A percentile compares a stretch with the other conserved stretches of the same genome.
phyloP scores from a whole-genome alignment of 2,113 vertebrate genomes.

The Buteo buteo region DNA sequence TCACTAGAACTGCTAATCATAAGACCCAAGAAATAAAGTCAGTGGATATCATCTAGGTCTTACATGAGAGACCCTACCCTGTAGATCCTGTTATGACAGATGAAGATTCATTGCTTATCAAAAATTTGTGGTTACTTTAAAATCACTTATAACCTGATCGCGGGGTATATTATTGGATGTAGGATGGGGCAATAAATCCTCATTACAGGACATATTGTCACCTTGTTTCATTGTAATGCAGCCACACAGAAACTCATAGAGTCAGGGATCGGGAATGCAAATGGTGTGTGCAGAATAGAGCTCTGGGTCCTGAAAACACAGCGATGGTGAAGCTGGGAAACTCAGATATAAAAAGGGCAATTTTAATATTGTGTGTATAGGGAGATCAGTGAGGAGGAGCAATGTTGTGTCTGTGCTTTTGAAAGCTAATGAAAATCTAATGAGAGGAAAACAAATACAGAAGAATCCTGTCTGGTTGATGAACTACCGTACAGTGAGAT shows the following conservation, averaged over 20 bases:
- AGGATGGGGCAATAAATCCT: neutral
- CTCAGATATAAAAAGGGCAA: neutral
- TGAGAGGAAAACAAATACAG: neutral
- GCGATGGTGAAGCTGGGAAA: neutral
- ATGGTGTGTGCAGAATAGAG: fast-evolving
- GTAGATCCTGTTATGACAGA: no score
- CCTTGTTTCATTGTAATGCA: neutral
- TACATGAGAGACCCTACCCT: neutral
- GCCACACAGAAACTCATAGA: fast-evolving
- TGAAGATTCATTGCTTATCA: neutral
- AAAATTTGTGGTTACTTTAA: neutral
- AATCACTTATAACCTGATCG: neutral
- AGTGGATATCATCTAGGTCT: neutral
- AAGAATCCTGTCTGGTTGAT: neutral
- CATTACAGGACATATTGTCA: neutral
- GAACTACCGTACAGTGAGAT: neutral
- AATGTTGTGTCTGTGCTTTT: neutral
- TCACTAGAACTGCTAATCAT: neutral
- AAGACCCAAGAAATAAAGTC: neutral
- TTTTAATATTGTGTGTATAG: neutral
- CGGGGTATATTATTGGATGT: neutral
- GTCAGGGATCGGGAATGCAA: neutral
- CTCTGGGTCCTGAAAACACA: neutral
- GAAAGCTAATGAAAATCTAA: neutral
- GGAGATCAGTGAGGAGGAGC: no score